phyloP scores from a whole-genome alignment of 2,113 vertebrate genomes.

The Leptodactylus fuscus region DNA sequence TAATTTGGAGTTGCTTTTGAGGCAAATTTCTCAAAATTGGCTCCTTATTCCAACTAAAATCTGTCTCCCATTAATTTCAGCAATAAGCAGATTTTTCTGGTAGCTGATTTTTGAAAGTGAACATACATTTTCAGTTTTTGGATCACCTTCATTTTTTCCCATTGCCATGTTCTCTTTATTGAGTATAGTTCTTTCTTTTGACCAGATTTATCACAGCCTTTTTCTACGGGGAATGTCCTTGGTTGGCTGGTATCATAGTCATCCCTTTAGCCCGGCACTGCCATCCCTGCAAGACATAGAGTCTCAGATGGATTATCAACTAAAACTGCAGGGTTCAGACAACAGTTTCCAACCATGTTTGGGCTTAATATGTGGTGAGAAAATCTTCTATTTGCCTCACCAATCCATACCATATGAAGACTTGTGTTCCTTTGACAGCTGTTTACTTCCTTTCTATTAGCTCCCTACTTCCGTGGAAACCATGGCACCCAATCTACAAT shows the following conservation, averaged over 20 bases:
- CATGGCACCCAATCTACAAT: slow-evolving; percentile 90
- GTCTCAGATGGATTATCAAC: slow-evolving; percentile 95
- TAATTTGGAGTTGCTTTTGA: too few species aligned
- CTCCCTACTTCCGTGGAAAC: slow-evolving; percentile 91
- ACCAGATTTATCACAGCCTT: slow-evolving; percentile 93
- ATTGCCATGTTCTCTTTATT: background rate
- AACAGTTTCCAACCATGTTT: slow-evolving; percentile 96
- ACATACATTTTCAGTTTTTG: background rate
- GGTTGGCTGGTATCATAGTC: slow-evolving; percentile 98
- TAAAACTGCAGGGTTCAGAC: slow-evolving; percentile 90
- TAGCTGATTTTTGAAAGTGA: too few species aligned
- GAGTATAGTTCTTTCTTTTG: background rate
- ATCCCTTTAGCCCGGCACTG: slow-evolving; percentile 86
- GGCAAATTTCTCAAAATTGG: too few species aligned
- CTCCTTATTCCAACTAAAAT: too few species aligned
- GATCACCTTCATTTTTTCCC: background rate
- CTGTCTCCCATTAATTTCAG: too few species aligned
- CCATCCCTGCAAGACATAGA: slow-evolving; percentile 95
- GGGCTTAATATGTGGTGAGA: slow-evolving; percentile 90
- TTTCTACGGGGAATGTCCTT: slow-evolving; percentile 91
- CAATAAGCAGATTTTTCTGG: too few species aligned
- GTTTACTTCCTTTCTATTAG: slow-evolving; percentile 65
- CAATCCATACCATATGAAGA: background rate
- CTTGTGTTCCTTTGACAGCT: background rate
- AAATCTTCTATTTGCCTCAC: background rate